Percentiles rank a stretch among this genome's conserved stretches.
Evolutionary conservation across 2,888 invertebrate genomes (phyloP).

Genomic region (Lymantria monacha): DNA sequence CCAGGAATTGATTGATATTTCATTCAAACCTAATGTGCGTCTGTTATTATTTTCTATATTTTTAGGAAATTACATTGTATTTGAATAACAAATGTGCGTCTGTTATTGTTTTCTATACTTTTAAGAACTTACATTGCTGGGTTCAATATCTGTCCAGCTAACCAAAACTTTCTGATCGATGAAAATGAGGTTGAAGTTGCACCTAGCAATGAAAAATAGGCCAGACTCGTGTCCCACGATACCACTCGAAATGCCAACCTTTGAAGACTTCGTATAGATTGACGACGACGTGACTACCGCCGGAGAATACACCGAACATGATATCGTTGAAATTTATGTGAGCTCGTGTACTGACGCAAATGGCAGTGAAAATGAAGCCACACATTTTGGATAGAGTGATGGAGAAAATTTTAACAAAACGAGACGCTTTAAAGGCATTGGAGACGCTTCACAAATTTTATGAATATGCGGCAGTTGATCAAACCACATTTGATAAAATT

Average conservation of each 20-base stretch:
- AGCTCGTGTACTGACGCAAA: conserved; percentile 17
- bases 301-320: conserved; percentile 25
- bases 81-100: no score
- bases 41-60: no score
- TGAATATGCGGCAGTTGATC: conserved; percentile 26
- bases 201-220: conserved; percentile 26
- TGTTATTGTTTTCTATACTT: no score
- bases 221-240: conserved; percentile 6
- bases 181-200: conserved; percentile 23
- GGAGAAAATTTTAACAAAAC: no score
- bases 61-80: no score
- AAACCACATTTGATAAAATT: conserved; percentile 25
- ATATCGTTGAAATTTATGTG: conserved; percentile 17
- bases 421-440: conserved; percentile 26
- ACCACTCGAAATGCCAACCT: conserved; percentile 4
- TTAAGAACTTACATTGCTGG: no score
- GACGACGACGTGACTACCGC: conserved; percentile 15
- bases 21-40: no score
- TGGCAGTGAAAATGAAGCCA: conserved; percentile 29
- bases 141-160: conserved; percentile 20
- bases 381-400: no score
- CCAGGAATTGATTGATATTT: no score
- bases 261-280: neutral
- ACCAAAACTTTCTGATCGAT: conserved; percentile 16
- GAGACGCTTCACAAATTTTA: conserved; percentile 13